phyloP scores from a whole-genome alignment of 1,140 invertebrate species.

The Pseudachorutes palmiensis region DNA sequence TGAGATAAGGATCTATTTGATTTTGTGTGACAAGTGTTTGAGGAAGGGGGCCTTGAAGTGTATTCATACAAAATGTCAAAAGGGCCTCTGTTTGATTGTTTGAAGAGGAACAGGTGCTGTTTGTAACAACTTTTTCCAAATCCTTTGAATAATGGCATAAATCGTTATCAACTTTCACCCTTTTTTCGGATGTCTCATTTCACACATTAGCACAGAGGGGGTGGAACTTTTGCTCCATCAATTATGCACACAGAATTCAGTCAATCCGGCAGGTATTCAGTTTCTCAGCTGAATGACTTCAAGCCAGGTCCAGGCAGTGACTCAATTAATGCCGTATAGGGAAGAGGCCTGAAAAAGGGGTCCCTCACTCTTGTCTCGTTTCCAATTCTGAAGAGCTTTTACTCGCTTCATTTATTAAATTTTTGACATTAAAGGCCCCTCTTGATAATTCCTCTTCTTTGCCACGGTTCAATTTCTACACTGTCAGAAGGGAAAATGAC shows the following conservation, averaged over 20 bases:
- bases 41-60: neutral
- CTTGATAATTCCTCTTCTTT: neutral
- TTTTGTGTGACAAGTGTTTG: too few species aligned
- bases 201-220: neutral
- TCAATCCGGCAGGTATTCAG: too few species aligned
- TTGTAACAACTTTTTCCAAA: neutral
- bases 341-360: too few species aligned
- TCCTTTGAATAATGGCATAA: neutral
- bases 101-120: neutral
- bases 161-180: neutral
- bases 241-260: too few species aligned
- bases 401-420: slow-evolving; percentile 1
- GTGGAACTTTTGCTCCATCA: too few species aligned
- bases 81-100: neutral
- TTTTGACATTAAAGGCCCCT: neutral
- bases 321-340: too few species aligned
- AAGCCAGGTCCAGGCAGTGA: too few species aligned
- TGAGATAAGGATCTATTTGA: too few species aligned
- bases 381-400: neutral
- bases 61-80: neutral
- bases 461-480: slow-evolving; percentile 1
- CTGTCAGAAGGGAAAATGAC: neutral
- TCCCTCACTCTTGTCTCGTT: neutral
- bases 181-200: neutral
- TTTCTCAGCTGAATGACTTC: too few species aligned